Percentiles rank a stretch among this genome's conserved stretches.
These are phyloP conservation scores for Calidris pugnax DNA, from an alignment of 2,113 vertebrate genomes.

Conservation along the genomic window DNA sequence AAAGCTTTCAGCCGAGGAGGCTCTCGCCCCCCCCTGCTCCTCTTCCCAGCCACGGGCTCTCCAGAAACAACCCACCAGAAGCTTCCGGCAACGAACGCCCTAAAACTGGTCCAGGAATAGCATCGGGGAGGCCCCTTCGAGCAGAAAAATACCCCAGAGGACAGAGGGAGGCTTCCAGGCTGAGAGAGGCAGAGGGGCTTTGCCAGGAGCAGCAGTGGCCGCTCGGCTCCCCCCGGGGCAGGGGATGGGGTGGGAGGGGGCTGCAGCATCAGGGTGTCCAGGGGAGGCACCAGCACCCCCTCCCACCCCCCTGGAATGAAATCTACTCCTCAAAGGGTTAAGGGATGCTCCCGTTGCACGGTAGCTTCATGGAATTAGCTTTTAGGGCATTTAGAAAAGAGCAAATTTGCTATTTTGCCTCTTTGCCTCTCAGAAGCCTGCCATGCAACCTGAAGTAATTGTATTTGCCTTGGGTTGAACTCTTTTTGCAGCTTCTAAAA, in stretches of 20 bases:
- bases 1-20: neutral
- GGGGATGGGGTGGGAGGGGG: neutral
- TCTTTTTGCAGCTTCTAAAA: constrained; percentile 24
- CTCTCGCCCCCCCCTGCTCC: neutral
- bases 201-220: neutral
- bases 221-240: accelerated
- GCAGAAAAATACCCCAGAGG: neutral
- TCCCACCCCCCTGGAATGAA: neutral
- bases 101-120: neutral
- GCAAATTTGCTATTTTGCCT: neutral
- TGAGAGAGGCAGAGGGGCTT: neutral
- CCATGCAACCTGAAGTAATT: neutral
- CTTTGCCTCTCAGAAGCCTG: neutral
- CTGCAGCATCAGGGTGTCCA: accelerated
- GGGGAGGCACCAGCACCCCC: neutral
- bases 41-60: neutral
- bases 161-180: neutral
- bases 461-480: constrained; percentile 25
- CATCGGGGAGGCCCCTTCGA: neutral
- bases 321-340: accelerated
- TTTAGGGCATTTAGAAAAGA: neutral
- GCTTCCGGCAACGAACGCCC: neutral
- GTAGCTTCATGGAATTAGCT: accelerated
- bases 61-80: neutral
- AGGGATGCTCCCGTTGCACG: accelerated